phyloP scores from a whole-genome alignment of 64 coral and sea anemone species.

The Pachyseris speciosa region DNA sequence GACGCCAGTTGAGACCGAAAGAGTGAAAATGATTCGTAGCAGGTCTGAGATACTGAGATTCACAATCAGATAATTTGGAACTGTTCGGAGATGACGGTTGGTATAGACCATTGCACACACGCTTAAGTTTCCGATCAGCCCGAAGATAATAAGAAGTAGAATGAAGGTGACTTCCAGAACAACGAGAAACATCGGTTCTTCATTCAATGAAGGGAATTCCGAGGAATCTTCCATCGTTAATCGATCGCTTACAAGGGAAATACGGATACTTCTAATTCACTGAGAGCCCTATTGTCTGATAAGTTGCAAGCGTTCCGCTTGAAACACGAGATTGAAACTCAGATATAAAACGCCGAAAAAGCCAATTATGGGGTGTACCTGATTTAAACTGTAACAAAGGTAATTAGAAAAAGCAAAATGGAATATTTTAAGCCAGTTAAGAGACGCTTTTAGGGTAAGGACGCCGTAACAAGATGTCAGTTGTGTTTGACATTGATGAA shows the following conservation, averaged over 20 bases:
- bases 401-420: background rate
- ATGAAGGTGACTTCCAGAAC: conserved; percentile 61
- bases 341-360: background rate
- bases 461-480: background rate
- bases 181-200: background rate
- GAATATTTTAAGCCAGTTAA: background rate
- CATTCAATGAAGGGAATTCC: background rate
- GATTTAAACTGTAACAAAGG: background rate
- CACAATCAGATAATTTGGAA: conserved; percentile 65
- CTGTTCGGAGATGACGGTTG: conserved; percentile 53
- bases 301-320: background rate
- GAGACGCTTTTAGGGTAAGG: background rate
- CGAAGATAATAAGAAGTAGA: conserved; percentile 67
- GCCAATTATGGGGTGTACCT: background rate
- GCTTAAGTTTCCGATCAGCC: conserved; percentile 78
- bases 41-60: conserved; percentile 82
- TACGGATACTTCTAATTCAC: background rate
- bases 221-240: background rate
- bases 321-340: background rate
- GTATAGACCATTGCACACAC: conserved; percentile 65
- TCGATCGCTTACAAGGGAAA: background rate
- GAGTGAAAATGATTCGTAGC: conserved; percentile 57
- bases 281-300: background rate
- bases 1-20: conserved; percentile 73
- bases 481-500: background rate